Percentiles rank a stretch among this genome's conserved stretches.
Conservation (phyloP, 1,140 invertebrate species). For the Platyscapa corneri region DNA sequence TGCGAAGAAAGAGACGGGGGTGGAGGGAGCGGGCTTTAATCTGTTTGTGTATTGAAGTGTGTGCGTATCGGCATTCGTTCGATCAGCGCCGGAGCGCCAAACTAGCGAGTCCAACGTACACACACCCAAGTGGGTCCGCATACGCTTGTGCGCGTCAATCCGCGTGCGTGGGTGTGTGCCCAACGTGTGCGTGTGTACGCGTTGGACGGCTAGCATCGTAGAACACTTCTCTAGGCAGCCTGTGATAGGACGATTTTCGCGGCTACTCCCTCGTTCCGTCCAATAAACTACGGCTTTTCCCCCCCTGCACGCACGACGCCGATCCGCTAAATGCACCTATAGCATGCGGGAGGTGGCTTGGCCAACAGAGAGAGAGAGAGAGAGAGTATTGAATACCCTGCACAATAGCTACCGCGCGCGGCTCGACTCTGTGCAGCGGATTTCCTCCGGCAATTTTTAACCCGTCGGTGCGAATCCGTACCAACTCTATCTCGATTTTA, state of each 20-base stretch:
- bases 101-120: too few relatives aligned
- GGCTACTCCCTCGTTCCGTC: constrained; percentile 45
- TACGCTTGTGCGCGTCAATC: background rate
- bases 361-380: background rate
- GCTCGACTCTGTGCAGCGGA: constrained; percentile 5
- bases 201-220: background rate
- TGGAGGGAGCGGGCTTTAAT: background rate
- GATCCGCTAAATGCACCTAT: constrained; percentile 39
- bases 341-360: background rate
- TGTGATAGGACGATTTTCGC: constrained; percentile 51
- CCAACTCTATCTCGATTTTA: background rate
- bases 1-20: background rate
- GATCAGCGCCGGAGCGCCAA: background rate
- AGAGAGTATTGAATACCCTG: constrained; percentile 6
- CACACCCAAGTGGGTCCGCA: too few relatives aligned
- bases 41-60: constrained; percentile 8
- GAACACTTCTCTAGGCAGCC: constrained; percentile 1
- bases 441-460: constrained; percentile 33
- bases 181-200: background rate
- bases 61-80: constrained; percentile 44
- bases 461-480: background rate
- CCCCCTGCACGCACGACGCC: background rate
- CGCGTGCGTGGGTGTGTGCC: constrained; percentile 9
- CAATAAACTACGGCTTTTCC: constrained; percentile 43
- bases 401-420: constrained; percentile 2